phyloP scores from a whole-genome alignment of 2,113 vertebrate species.

The Chiloscyllium plagiosum region DNA sequence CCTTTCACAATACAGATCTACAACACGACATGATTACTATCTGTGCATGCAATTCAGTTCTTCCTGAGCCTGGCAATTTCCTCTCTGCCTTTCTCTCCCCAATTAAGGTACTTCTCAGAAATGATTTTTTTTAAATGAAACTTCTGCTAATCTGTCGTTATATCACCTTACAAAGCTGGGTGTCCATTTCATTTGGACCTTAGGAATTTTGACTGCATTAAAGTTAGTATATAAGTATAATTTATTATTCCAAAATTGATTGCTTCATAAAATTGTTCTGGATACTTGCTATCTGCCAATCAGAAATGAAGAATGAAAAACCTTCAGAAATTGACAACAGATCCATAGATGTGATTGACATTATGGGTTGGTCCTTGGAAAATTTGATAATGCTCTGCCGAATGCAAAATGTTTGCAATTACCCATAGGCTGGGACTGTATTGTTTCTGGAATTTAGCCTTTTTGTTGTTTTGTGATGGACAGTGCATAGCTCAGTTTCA shows the following conservation, averaged over 20 bases:
- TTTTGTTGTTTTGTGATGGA: background rate
- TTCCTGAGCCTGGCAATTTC: background rate
- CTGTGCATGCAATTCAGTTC: no score
- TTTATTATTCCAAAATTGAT: slow-evolving; percentile 4
- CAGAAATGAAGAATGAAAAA: slow-evolving; percentile 24
- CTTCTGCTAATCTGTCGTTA: background rate
- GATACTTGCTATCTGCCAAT: background rate
- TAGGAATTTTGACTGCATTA: background rate
- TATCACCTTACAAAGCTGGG: no score
- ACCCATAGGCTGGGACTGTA: background rate
- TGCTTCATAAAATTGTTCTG: background rate
- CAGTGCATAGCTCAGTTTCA: background rate
- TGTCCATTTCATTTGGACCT: background rate
- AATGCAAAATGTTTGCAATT: slow-evolving; percentile 11
- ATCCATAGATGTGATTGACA: background rate
- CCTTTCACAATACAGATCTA: background rate
- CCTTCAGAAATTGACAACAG: background rate
- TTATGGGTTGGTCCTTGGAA: no score
- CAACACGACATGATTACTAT: background rate
- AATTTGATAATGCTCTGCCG: background rate
- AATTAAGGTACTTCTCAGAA: background rate
- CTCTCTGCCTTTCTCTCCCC: background rate
- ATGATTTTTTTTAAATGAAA: no score
- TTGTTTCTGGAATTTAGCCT: slow-evolving; percentile 1
- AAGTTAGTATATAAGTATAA: background rate